Evolutionary conservation across 2,888 invertebrate species (phyloP), one percentile per base, ranked within the genome.

Genomic region (Polyommatus iphigenia): DNA sequence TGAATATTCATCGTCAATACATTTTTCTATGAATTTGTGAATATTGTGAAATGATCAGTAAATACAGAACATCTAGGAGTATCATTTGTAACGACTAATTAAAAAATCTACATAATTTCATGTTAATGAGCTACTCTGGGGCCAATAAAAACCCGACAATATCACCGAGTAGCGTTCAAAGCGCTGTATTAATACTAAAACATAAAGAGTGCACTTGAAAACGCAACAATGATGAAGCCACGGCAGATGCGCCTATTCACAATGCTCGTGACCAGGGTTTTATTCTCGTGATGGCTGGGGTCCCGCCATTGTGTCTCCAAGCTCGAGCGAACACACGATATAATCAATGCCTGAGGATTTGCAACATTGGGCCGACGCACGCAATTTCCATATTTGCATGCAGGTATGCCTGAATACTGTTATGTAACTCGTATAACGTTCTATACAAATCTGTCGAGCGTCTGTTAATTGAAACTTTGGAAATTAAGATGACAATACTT

Each of bases 321-420:
- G 84, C 81, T 83, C 84, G 80, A 81, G 81, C 81, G 82, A 81
- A 81, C 84, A 83, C 83, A 85, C 85, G 46, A 73, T 54, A 85
- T 85, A 87, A 87, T 87, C 87, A 87, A 88, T 86, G 84, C 81
- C 80, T 46, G 62, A 73, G 82, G 83, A 86, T 86, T 89, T 86
- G 84, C 85, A 80, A 86, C 84, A 84, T 80, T 80, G 82, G 82
- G 80, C 83, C 80, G 82, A 81, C 82, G 81, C 82, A 81, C 82
- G 82, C 81, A 82, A 82, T 82, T 82, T 50, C 75, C 75, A 67
- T 67, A 67, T 50, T 29, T 75, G 50, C 54, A 46, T 50, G 18
- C 75, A 75, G 75, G 75, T 78, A 73, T 73, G 13, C 18, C 29
- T 32, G 50, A 57, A 15, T 50, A 67, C 67, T 73, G 46, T 73